Conservation (phyloP, 2,113 vertebrate species). For the Saguinus imperator region DNA sequence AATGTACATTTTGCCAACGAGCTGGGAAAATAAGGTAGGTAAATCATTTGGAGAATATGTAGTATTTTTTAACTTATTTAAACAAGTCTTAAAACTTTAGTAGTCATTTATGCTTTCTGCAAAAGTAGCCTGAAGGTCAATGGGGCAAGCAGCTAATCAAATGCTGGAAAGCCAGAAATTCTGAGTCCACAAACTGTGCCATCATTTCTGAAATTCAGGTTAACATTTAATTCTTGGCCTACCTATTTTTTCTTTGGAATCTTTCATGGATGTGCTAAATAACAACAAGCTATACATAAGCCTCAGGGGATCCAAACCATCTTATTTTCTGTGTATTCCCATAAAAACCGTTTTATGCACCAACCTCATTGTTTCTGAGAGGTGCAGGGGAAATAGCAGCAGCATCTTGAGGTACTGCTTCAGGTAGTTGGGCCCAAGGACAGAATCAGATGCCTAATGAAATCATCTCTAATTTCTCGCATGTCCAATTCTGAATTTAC, state of each 20-base stretch:
- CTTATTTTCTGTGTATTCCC: background rate
- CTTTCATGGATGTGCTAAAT: background rate
- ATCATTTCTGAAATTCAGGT: background rate
- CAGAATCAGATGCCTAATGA: background rate
- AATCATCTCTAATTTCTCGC: background rate
- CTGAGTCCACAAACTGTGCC: background rate
- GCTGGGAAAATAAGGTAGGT: constrained; percentile 92
- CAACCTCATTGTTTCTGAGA: background rate
- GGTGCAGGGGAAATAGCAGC: background rate
- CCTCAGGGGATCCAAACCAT: background rate
- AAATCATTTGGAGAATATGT: background rate
- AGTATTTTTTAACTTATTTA: background rate
- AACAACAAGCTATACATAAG: background rate
- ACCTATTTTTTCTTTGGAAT: background rate
- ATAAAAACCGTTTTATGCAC: background rate
- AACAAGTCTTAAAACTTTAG: background rate
- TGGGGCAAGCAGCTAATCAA: background rate
- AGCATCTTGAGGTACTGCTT: background rate
- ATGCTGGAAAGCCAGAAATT: background rate
- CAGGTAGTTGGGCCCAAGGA: background rate
- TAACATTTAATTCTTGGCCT: background rate
- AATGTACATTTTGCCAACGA: constrained; percentile 94
- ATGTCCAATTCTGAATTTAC: background rate
- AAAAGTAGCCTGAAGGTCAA: background rate
- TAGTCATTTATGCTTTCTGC: background rate